Percentiles rank a stretch among this genome's conserved stretches.
Evolutionary conservation across 2,113 vertebrate genomes (phyloP).

Genomic region (Heterotis niloticus): DNA sequence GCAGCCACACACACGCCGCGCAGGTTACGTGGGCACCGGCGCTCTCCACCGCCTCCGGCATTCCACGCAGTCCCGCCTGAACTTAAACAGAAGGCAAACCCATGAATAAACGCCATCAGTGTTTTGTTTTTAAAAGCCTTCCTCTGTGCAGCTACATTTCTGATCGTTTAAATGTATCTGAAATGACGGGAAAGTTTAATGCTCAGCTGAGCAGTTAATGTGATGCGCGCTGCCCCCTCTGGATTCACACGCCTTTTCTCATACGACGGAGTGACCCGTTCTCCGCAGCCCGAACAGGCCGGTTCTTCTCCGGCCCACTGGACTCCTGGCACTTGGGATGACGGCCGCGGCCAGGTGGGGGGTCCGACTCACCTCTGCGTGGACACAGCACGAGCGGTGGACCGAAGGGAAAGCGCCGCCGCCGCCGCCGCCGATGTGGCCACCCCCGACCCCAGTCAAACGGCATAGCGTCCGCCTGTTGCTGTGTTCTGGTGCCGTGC

Average conservation of each 20-base stretch:
- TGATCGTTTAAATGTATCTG: not conserved
- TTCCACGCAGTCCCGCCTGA: not conserved
- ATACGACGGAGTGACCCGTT: constrained; percentile 49
- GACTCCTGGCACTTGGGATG: constrained; percentile 42
- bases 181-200: not conserved
- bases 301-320: constrained; percentile 41
- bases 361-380: constrained; percentile 34
- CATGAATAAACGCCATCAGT: too few relatives aligned
- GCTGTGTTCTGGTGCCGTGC: too few relatives aligned
- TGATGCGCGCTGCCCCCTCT: constrained; percentile 20
- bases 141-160: too few relatives aligned
- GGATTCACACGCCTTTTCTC: constrained; percentile 39
- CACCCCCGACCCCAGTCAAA: too few relatives aligned
- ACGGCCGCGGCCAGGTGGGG: constrained; percentile 45
- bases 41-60: too few relatives aligned
- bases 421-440: too few relatives aligned
- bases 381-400: too few relatives aligned
- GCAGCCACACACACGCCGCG: not conserved
- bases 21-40: too few relatives aligned
- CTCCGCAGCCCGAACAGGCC: constrained; percentile 45
- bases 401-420: too few relatives aligned
- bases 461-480: too few relatives aligned
- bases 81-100: too few relatives aligned
- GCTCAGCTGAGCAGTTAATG: constrained; percentile 16
- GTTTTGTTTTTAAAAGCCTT: too few relatives aligned